phyloP scores from a whole-genome alignment of 2,113 vertebrate species.

The Cygnus atratus region DNA sequence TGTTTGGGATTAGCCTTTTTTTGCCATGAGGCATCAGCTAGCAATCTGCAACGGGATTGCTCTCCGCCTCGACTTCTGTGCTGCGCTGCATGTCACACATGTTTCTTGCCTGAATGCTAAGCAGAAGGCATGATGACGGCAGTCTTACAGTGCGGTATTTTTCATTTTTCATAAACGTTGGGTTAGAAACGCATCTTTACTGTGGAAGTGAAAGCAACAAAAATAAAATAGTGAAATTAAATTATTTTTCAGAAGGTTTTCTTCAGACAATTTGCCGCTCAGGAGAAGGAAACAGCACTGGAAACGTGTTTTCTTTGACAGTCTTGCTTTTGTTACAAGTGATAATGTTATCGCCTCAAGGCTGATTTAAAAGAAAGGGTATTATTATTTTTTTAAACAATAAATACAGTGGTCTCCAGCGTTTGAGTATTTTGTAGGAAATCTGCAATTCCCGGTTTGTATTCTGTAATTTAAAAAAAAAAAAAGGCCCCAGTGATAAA shows the following conservation, averaged over 20 bases:
- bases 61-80: neutral
- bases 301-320: neutral
- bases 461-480: neutral
- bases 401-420: neutral
- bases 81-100: neutral
- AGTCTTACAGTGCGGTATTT: neutral
- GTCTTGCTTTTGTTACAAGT: neutral
- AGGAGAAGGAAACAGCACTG: neutral
- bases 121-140: neutral
- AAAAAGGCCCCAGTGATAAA: neutral
- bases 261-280: neutral
- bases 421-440: neutral
- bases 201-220: neutral
- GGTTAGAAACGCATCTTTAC: neutral
- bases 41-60: neutral
- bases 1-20: neutral
- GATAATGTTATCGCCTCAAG: neutral
- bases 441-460: neutral
- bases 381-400: neutral
- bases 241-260: neutral
- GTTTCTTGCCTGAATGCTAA: neutral
- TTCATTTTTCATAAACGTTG: neutral
- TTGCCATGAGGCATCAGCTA: neutral
- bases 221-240: neutral
- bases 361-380: neutral